These are phyloP conservation scores for Anguilla megastoma DNA, from an alignment of 2,797 vertebrate species.

Conservation along the genomic window DNA sequence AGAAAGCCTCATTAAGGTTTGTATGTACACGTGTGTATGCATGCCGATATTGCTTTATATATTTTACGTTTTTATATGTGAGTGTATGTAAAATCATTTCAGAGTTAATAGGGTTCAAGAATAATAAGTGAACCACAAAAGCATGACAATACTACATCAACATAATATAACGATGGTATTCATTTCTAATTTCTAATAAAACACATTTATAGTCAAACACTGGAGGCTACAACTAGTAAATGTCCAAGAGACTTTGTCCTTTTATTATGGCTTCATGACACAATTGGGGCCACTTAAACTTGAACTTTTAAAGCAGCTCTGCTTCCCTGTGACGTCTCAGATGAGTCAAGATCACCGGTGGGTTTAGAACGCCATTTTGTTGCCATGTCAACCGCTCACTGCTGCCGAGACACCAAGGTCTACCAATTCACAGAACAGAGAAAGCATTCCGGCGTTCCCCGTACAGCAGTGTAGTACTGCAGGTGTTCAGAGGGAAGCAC, in stretches of 20 bases:
- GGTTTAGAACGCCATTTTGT: neutral
- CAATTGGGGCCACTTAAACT: neutral
- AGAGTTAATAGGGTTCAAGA: no score
- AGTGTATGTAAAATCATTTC: no score
- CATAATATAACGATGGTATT: no score
- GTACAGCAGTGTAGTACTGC: neutral
- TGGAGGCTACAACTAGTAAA: neutral
- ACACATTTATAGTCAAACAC: neutral
- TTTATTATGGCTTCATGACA: neutral
- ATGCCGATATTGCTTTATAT: no score
- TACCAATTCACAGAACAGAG: neutral
- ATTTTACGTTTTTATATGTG: no score
- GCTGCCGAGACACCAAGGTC: neutral
- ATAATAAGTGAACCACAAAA: no score
- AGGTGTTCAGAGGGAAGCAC: neutral
- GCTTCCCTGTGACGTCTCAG: neutral
- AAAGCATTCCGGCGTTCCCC: neutral
- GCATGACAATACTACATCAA: no score
- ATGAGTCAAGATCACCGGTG: neutral
- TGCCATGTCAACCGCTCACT: conserved; percentile 1
- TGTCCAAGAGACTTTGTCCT: neutral
- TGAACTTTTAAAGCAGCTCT: neutral
- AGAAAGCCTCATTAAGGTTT: neutral
- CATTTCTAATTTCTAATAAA: neutral
- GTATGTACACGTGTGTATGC: neutral